phyloP scores from a whole-genome alignment of 2,888 invertebrate genomes.

The Dendrolimus houi region DNA sequence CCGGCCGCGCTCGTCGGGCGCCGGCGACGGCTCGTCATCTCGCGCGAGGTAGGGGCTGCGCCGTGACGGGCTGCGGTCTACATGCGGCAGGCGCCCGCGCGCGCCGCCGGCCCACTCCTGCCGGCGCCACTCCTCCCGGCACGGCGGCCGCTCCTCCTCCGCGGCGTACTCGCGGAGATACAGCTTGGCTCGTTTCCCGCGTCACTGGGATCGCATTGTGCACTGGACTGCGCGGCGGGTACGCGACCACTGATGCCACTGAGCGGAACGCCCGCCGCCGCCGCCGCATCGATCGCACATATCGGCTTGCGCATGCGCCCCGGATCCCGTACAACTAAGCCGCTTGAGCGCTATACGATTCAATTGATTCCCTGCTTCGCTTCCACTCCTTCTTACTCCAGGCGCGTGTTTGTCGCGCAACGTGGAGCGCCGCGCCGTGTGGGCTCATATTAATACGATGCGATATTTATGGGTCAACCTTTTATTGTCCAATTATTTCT shows the following conservation, averaged over 20 bases:
- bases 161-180: constrained; percentile 74
- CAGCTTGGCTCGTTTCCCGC: constrained; percentile 72
- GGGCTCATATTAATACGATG: neutral
- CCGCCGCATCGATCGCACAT: constrained; percentile 54
- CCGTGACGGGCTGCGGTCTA: constrained; percentile 92
- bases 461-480: neutral
- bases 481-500: neutral
- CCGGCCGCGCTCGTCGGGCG: constrained; percentile 90
- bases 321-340: constrained; percentile 29
- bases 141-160: constrained; percentile 74
- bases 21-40: constrained; percentile 87
- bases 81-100: constrained; percentile 87
- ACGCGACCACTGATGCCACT: constrained; percentile 60
- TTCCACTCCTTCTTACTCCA: constrained; percentile 16
- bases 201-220: constrained; percentile 63
- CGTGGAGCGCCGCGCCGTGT: neutral
- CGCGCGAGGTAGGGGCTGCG: constrained; percentile 86
- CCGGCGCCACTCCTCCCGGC: constrained; percentile 72
- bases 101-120: constrained; percentile 59
- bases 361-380: constrained; percentile 29
- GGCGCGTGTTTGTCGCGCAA: neutral
- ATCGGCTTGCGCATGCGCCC: constrained; percentile 42
- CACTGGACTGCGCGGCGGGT: constrained; percentile 63
- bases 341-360: constrained; percentile 44
- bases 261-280: constrained; percentile 28